A percentile compares a stretch with the other conserved stretches of the same genome.
phyloP scores from a whole-genome alignment of 2,797 vertebrate genomes.

The Notoglanidium macrostoma region DNA sequence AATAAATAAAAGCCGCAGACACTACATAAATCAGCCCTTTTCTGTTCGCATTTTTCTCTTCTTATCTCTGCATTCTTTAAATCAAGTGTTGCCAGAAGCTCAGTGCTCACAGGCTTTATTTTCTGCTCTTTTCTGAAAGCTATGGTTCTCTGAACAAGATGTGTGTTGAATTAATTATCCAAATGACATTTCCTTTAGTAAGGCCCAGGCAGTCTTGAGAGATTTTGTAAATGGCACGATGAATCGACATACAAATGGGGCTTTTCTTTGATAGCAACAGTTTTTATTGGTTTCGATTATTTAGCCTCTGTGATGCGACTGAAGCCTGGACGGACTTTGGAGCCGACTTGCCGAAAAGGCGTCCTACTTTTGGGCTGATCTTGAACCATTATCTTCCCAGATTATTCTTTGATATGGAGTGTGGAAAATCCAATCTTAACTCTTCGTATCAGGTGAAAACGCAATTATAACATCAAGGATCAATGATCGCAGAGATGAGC shows the following conservation, averaged over 20 bases:
- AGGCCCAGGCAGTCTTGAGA: slow-evolving; percentile 9
- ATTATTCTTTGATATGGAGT: too few species aligned
- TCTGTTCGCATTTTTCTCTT: neutral
- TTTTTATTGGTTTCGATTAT: neutral
- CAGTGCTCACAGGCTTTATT: slow-evolving; percentile 10
- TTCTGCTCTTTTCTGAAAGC: slow-evolving; percentile 34
- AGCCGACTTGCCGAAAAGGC: neutral
- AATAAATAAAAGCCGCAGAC: neutral
- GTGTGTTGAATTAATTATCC: slow-evolving; percentile 38
- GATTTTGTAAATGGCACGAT: neutral
- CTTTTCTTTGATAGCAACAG: neutral
- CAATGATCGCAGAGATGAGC: neutral
- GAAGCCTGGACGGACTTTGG: neutral
- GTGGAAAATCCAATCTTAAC: neutral
- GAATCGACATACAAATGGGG: neutral
- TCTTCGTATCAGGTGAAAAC: neutral
- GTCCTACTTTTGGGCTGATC: neutral
- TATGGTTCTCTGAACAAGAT: slow-evolving; percentile 13
- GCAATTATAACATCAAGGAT: neutral
- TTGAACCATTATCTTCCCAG: neutral
- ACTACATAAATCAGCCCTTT: neutral
- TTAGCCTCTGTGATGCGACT: neutral
- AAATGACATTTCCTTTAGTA: slow-evolving; percentile 43
- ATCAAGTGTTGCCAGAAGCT: slow-evolving; percentile 29
- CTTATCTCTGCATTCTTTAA: slow-evolving; percentile 46